phyloP scores from a whole-genome alignment of 2,113 vertebrate species.

The Dipodomys spectabilis region DNA sequence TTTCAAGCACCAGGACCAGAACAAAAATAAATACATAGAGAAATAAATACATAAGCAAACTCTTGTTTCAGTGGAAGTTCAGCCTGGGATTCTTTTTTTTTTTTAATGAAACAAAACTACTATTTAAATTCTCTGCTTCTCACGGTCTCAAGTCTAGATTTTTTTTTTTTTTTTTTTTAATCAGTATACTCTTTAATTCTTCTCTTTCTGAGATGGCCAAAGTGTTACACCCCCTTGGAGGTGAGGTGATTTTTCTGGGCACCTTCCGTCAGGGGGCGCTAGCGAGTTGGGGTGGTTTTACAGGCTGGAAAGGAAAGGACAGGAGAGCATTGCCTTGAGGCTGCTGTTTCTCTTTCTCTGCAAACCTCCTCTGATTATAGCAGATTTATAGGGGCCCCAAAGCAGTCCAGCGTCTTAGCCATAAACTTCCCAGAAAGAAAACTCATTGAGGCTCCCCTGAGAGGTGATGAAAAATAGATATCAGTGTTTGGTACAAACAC shows the following conservation, averaged over 20 bases:
- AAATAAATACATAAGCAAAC: not conserved
- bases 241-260: not conserved
- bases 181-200: slow-evolving; percentile 21
- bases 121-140: not conserved
- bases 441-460: slow-evolving; percentile 80
- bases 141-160: slow-evolving; percentile 15
- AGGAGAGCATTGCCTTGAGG: slow-evolving; percentile 51
- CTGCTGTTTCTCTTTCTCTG: slow-evolving; percentile 78
- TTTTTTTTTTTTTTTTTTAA: not conserved
- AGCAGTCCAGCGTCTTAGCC: slow-evolving; percentile 80
- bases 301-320: slow-evolving; percentile 49
- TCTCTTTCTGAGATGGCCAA: slow-evolving; percentile 23
- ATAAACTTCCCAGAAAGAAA: slow-evolving; percentile 84
- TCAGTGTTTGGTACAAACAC: slow-evolving; percentile 76
- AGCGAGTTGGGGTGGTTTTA: not conserved
- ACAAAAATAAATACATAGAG: too few relatives aligned
- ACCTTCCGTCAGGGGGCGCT: not conserved
- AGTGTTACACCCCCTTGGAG: not conserved
- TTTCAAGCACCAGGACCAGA: too few relatives aligned
- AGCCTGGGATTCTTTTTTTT: not conserved
- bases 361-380: slow-evolving; percentile 80
- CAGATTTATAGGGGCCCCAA: slow-evolving; percentile 83
- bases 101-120: slow-evolving; percentile 1
- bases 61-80: slow-evolving; percentile 25
- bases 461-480: slow-evolving; percentile 84